Base-by-base conservation (phyloP, 2,113 vertebrate genomes). In the Aspiorhynchus laticeps region DNA sequence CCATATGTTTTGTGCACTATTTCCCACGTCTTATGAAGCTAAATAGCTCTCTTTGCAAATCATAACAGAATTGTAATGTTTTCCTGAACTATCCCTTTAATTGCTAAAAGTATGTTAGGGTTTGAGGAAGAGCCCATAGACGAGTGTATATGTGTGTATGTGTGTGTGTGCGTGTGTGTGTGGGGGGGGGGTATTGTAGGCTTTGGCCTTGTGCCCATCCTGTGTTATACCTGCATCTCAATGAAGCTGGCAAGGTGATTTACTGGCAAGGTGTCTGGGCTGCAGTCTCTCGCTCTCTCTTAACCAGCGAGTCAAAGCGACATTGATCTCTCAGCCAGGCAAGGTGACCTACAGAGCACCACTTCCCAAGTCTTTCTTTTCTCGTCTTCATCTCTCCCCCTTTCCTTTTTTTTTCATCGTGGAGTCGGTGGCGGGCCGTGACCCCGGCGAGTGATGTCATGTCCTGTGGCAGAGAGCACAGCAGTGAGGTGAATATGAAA, bases 311-410 rank as follows among this genome's bases (percentile, higher is more conserved):
- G 92, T 94, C 93, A 92, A 94, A 93, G 90, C 93, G 91, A 93
- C 94, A 95, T 95, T 95, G 94, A 95, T 95, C 94, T 93, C 90
- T 90, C 87, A 92, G 89, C 92, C 87, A 90, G 89, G 92, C 93
- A 96, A 96, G 94, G 95, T 95, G 95, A 96, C 95, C 93, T 91
- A 84, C 90, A 74, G 90, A 90, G 92, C 85, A 90, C 86, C 91
- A 91, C 92, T 92, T 93, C 91, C 90, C 91, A 87, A 92, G 91
- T 90, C 91, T 91, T 83, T 85, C 84, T 88, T 74, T 89, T 84
- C 88, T 69, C 26, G 88, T 91, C 89, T 92, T 85, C 75, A 75
- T 53, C 83, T 74, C 92, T 94, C 48, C 93, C 91, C 87, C 89
- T 91, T 92, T 89, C 26, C 74, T 46, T 8, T 38, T 87, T 82